Percentiles rank a stretch among this genome's conserved stretches.
Evolutionary conservation across 2,888 invertebrate genomes (phyloP).

Genomic region (Eupithecia inturbata): DNA sequence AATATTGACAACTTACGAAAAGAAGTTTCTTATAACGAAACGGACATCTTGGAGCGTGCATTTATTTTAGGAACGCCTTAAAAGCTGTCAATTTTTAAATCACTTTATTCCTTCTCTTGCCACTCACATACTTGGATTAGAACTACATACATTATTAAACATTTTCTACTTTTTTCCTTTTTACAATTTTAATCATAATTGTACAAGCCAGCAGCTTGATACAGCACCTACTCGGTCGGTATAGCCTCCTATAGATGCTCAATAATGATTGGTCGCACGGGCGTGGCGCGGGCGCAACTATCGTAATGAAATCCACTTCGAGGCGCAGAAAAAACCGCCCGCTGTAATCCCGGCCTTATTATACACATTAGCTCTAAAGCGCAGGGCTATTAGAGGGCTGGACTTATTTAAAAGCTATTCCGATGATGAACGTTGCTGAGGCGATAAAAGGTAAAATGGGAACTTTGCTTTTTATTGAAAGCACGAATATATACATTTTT

Average conservation of each 20-base stretch:
- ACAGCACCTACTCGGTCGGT: neutral
- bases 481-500: neutral
- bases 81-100: neutral
- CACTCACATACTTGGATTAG: neutral
- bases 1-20: neutral
- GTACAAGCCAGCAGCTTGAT: neutral
- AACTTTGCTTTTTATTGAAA: neutral
- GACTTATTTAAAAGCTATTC: slow-evolving; percentile 16
- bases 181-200: neutral
- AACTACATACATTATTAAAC: neutral
- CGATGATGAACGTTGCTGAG: slow-evolving; percentile 8
- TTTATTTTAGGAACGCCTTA: neutral
- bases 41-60: neutral
- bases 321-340: slow-evolving; percentile 28
- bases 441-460: neutral
- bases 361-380: slow-evolving; percentile 40
- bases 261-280: slow-evolving; percentile 3
- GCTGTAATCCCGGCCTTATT: slow-evolving; percentile 20
- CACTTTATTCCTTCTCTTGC: neutral
- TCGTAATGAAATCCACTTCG: slow-evolving; percentile 34
- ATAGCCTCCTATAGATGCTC: neutral
- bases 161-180: neutral
- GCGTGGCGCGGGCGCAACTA: slow-evolving; percentile 26
- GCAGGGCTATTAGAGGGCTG: slow-evolving; percentile 35
- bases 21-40: neutral